These are phyloP conservation scores for Pampus argenteus DNA, from an alignment of 2,797 vertebrate species.

Conservation along the genomic window DNA sequence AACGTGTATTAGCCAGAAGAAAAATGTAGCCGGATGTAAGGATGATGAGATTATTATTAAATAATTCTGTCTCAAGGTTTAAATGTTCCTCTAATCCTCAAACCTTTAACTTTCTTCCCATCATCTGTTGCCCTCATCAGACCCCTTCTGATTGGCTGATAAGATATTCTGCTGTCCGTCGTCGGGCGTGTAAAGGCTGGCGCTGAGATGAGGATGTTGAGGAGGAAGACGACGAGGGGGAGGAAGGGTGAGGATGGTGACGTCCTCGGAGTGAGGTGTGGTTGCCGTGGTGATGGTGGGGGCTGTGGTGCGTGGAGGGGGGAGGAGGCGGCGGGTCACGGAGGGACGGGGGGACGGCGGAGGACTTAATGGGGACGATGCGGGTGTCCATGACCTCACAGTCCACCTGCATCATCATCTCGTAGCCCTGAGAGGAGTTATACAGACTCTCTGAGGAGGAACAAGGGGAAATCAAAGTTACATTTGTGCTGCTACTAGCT, in stretches of 20 bases:
- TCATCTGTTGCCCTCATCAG: conserved; percentile 43
- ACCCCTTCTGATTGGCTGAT: conserved; percentile 80
- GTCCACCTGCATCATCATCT: conserved; percentile 98
- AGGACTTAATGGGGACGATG: conserved; percentile 93
- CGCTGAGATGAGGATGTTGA: conserved; percentile 20
- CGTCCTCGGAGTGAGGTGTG: conserved; percentile 78
- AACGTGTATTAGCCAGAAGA: neutral
- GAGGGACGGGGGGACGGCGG: conserved; percentile 90
- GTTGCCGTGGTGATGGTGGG: conserved; percentile 80
- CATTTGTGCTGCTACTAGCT: no score
- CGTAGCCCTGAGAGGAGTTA: conserved; percentile 86
- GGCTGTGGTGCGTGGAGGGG: conserved; percentile 61
- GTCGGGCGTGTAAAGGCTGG: conserved; percentile 64
- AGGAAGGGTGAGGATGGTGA: conserved; percentile 65
- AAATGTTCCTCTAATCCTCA: neutral
- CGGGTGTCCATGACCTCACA: conserved; percentile 95
- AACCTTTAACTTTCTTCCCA: neutral
- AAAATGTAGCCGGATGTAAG: conserved; percentile 9
- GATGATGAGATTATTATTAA: neutral
- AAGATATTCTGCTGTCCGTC: conserved; percentile 60
- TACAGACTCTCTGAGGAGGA: conserved; percentile 88
- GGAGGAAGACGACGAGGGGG: conserved; percentile 3
- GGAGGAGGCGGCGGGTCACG: conserved; percentile 76
- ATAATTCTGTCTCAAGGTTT: neutral
- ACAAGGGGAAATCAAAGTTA: neutral